A percentile compares a stretch with the other conserved stretches of the same genome.
Conservation (phyloP, 2,888 invertebrate species). For the Tineola bisselliella region DNA sequence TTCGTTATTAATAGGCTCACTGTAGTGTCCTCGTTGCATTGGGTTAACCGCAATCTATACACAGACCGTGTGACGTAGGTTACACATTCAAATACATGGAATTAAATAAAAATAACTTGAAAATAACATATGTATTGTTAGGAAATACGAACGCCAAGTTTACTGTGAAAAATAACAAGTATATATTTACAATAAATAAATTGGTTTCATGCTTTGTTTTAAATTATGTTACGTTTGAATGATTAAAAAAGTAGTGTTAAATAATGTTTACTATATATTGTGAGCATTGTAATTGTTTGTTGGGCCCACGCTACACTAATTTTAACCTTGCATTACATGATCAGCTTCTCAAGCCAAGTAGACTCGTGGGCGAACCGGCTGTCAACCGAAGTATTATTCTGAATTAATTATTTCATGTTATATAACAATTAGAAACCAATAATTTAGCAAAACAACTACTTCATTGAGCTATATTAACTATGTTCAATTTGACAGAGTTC, state of each 20-base stretch:
- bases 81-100: not conserved
- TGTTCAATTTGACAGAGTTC: not conserved
- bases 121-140: too few species aligned
- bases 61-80: not conserved
- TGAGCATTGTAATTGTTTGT: not conserved
- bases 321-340: constrained; percentile 8
- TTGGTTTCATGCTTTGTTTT: too few species aligned
- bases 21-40: not conserved
- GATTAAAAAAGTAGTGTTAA: not conserved
- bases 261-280: not conserved
- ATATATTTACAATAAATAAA: too few species aligned
- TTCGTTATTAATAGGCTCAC: not conserved
- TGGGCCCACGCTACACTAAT: constrained; percentile 8
- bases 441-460: not conserved
- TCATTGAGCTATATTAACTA: not conserved
- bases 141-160: too few species aligned
- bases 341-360: constrained; percentile 3
- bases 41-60: not conserved
- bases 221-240: too few species aligned
- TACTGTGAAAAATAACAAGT: too few species aligned
- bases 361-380: constrained; percentile 12
- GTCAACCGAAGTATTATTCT: not conserved
- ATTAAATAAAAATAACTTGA: not conserved
- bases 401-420: constrained; percentile 7
- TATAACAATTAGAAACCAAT: constrained; percentile 8